Evolutionary conservation across 2,888 invertebrate species (phyloP).

Genomic region (Drosophila mettleri): DNA sequence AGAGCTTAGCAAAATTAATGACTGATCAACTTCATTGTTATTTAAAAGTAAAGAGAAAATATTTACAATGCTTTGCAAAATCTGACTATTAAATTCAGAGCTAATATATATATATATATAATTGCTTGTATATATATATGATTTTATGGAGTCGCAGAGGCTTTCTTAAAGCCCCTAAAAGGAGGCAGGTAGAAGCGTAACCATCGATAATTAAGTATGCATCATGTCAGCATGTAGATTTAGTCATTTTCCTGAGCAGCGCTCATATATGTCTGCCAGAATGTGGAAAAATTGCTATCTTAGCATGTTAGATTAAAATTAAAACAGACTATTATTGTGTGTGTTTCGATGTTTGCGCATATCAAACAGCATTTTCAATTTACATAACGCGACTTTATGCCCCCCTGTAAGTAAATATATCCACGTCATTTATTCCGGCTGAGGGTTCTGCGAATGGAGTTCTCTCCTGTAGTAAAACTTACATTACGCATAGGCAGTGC

Average conservation of each 20-base stretch:
- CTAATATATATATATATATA: neutral
- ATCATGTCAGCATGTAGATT: slow-evolving; percentile 1
- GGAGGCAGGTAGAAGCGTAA: neutral
- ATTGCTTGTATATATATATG: neutral
- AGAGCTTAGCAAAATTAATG: no score
- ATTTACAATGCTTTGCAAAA: neutral
- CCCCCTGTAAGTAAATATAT: neutral
- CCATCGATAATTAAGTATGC: neutral
- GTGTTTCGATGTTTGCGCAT: neutral
- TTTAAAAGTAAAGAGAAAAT: neutral
- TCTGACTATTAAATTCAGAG: neutral
- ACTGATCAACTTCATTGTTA: neutral
- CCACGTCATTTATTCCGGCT: slow-evolving; percentile 19
- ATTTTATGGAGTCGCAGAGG: neutral
- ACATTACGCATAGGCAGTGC: slow-evolving; percentile 42
- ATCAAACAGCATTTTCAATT: slow-evolving; percentile 6
- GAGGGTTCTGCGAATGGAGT: slow-evolving; percentile 20
- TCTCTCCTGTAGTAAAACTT: neutral
- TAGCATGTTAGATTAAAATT: neutral
- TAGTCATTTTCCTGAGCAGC: neutral
- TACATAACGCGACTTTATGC: slow-evolving; percentile 5
- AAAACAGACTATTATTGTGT: neutral
- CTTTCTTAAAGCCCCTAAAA: no score
- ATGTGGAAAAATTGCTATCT: neutral
- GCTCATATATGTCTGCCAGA: neutral